Base-by-base conservation (phyloP, 2,888 invertebrate species). In the Drosophila dives region DNA sequence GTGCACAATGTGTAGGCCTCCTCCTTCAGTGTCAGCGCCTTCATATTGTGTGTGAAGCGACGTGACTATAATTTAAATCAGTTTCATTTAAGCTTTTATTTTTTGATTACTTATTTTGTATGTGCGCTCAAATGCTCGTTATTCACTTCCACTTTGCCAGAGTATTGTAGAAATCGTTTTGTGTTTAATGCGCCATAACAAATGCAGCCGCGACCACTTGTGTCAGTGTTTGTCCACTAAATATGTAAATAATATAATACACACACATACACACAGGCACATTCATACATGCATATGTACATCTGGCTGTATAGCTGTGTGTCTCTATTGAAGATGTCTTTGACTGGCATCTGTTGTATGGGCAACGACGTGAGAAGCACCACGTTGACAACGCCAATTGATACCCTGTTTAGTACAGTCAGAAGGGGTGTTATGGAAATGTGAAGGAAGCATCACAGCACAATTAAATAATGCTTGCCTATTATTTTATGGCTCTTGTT, bases 41-140 rank as follows among this genome's bases (percentile, higher is more conserved):
- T 66, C 65, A 49, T 51, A 66, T 61, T 61, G 33, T 49, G 40
- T 53, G 15, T 54, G 34, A 23, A 34, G 40, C 67, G 65, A 69
- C 89, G 86, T 89, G 86, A 86, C 84, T 77, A 86, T 89, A 86
- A 81, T 86, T 76, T 63, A 68, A 89, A 86, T 84, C 68, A 72
- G 64, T 66, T 80, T 75, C 56, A 42, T 77, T 83, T 77, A 64
- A 70, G 63, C 34, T 53, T 33, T 53, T 34, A 53, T 53, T 34
- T 53, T 66, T 81, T 77, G 63, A 79, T 77, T 70, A 67, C 63
- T 76, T 71, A 78, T 75, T 78, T 77, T 70, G 66, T 63, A 58
- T 82, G 68, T 58, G 33, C 55, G 63, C 38, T 76, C 68, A 69
- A 62, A 66, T 69, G 59, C 59, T 64, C 62, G 55, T 60, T 78